Percentiles rank a stretch among this genome's conserved stretches.
These are phyloP conservation scores for Acrobasis consociella DNA, from an alignment of 2,888 invertebrate species.

Conservation along the genomic window DNA sequence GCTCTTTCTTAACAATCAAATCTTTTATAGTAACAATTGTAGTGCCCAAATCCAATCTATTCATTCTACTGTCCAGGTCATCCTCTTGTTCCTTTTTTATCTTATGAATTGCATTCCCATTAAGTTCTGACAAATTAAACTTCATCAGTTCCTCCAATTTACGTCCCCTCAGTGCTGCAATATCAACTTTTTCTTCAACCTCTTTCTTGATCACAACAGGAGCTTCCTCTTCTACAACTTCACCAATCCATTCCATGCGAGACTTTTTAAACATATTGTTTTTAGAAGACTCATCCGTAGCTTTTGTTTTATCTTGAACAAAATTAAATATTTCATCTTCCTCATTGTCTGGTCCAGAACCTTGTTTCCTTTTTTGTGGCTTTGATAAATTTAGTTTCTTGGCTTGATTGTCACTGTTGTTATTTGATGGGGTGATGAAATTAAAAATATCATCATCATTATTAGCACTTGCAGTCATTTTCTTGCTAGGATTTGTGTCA, in stretches of 20 bases:
- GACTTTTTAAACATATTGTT: slow-evolving; percentile 40
- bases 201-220: slow-evolving; percentile 26
- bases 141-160: slow-evolving; percentile 66
- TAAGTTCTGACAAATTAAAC: slow-evolving; percentile 38
- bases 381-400: slow-evolving; percentile 62
- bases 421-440: slow-evolving; percentile 50
- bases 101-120: slow-evolving; percentile 36
- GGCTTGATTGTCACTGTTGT: slow-evolving; percentile 35
- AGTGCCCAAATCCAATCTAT: slow-evolving; percentile 60
- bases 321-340: slow-evolving; percentile 72
- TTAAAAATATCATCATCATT: slow-evolving; percentile 62
- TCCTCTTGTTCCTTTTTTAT: slow-evolving; percentile 58
- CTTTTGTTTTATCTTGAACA: slow-evolving; percentile 49
- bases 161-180: slow-evolving; percentile 59
- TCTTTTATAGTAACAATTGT: slow-evolving; percentile 57
- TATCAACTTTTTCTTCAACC: slow-evolving; percentile 38
- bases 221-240: slow-evolving; percentile 33
- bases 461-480: slow-evolving; percentile 40
- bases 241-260: slow-evolving; percentile 31
- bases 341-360: slow-evolving; percentile 43
- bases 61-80: slow-evolving; percentile 62
- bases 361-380: slow-evolving; percentile 61
- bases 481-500: slow-evolving; percentile 53
- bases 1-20: slow-evolving; percentile 68
- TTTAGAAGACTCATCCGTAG: slow-evolving; percentile 34